A percentile compares a stretch with the other conserved stretches of the same genome.
These are phyloP conservation scores for Coendou prehensilis DNA, from an alignment of 2,797 vertebrate species.

Conservation along the genomic window DNA sequence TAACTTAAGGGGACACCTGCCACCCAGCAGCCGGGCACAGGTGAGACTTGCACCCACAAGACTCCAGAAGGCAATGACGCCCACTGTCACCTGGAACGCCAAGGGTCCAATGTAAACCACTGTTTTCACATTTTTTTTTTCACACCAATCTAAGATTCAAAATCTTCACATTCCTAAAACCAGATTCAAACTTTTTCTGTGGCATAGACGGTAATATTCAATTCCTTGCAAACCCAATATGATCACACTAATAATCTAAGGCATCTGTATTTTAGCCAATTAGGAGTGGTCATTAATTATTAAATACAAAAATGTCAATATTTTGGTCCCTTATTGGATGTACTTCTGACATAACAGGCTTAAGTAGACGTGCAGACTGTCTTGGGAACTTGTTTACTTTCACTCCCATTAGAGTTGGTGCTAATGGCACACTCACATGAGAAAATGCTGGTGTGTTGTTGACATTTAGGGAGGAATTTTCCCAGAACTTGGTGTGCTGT, in stretches of 20 bases:
- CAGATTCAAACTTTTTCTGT: not conserved
- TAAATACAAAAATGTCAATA: constrained; percentile 69
- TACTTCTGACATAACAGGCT: not conserved
- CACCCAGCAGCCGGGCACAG: not conserved
- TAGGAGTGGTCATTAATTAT: constrained; percentile 73
- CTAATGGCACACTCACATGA: not conserved
- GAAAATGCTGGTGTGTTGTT: not conserved
- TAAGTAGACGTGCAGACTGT: not conserved
- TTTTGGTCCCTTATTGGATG: constrained; percentile 37
- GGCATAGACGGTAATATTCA: not conserved
- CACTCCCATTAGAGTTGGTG: not conserved
- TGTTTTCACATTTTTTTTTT: not conserved
- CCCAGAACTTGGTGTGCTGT: not conserved
- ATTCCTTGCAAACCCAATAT: constrained; percentile 32
- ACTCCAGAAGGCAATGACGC: not conserved
- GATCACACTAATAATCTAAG: constrained; percentile 53
- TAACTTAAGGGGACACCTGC: not conserved
- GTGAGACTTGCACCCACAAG: not conserved
- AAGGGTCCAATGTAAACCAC: not conserved
- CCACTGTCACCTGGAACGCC: not conserved
- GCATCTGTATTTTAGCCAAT: constrained; percentile 46
- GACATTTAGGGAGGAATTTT: not conserved
- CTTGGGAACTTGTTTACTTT: constrained; percentile 39
- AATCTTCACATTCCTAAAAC: not conserved
- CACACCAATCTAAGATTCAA: not conserved